These are phyloP conservation scores for Rousettus leschenaultii DNA, from an alignment of 2,113 vertebrate genomes.

Conservation along the genomic window DNA sequence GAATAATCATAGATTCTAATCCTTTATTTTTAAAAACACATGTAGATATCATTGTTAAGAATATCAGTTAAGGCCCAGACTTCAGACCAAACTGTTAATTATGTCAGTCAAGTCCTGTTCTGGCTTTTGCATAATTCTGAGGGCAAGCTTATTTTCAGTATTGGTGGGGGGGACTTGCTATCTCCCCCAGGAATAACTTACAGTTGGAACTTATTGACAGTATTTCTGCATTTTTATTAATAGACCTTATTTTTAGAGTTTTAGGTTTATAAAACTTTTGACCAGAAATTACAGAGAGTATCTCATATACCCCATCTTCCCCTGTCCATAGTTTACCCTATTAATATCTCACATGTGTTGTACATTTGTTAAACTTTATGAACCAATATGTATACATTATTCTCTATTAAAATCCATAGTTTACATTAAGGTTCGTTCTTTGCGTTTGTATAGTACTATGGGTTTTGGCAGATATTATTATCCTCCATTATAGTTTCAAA, in stretches of 20 bases:
- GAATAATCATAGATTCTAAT: constrained; percentile 1
- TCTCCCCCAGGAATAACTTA: neutral
- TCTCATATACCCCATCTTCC: neutral
- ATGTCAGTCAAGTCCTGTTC: neutral
- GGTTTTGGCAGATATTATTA: neutral
- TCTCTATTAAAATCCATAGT: neutral
- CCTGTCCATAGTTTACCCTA: neutral
- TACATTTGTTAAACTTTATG: neutral
- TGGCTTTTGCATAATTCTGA: constrained; percentile 11
- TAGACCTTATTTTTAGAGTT: constrained; percentile 21
- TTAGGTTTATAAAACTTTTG: neutral
- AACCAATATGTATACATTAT: neutral
- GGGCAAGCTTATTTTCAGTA: neutral
- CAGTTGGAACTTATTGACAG: neutral
- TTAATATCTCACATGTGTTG: neutral
- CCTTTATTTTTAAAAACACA: constrained; percentile 15
- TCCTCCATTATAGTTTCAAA: neutral
- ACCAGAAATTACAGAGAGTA: neutral
- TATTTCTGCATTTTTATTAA: neutral
- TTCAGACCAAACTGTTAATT: neutral
- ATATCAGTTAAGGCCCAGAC: neutral
- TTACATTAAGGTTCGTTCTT: neutral
- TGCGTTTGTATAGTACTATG: neutral
- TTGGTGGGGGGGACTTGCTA: neutral
- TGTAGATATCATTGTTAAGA: neutral